Conservation (phyloP, 2,888 invertebrate species). For the Cephonodes hylas region DNA sequence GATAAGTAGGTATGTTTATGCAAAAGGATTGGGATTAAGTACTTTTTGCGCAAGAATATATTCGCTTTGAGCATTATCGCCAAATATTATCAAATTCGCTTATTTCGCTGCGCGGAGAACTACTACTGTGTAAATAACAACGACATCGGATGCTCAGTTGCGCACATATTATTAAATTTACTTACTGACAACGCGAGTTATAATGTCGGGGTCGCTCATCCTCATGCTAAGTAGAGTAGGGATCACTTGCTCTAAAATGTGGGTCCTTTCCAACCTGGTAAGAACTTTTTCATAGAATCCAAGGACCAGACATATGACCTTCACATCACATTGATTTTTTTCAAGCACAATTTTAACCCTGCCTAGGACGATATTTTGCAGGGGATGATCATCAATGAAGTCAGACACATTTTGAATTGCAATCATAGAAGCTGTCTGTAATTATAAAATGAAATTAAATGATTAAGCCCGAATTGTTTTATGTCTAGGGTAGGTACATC, state of each 20-base stretch:
- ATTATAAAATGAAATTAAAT: slow-evolving; percentile 20
- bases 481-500: too few relatives aligned
- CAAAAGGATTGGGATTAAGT: neutral
- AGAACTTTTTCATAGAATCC: slow-evolving; percentile 91
- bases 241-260: slow-evolving; percentile 94
- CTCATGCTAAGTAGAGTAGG: slow-evolving; percentile 93
- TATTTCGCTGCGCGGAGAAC: slow-evolving; percentile 15
- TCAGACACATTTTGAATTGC: slow-evolving; percentile 93
- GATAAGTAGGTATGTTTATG: slow-evolving; percentile 14
- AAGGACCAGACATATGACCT: slow-evolving; percentile 89
- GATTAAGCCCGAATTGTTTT: too few relatives aligned
- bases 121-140: too few relatives aligned
- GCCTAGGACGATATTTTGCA: slow-evolving; percentile 89
- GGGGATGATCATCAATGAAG: slow-evolving; percentile 90
- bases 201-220: slow-evolving; percentile 93
- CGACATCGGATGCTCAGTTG: neutral
- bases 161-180: slow-evolving; percentile 47
- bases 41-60: neutral
- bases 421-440: slow-evolving; percentile 92
- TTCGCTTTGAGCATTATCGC: slow-evolving; percentile 11
- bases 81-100: slow-evolving; percentile 2
- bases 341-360: slow-evolving; percentile 91
- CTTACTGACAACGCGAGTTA: slow-evolving; percentile 96
- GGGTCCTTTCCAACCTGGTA: slow-evolving; percentile 90
- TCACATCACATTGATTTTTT: slow-evolving; percentile 88